Conservation (phyloP, 2,888 invertebrate genomes). For the Muschampia plurimacula region DNA sequence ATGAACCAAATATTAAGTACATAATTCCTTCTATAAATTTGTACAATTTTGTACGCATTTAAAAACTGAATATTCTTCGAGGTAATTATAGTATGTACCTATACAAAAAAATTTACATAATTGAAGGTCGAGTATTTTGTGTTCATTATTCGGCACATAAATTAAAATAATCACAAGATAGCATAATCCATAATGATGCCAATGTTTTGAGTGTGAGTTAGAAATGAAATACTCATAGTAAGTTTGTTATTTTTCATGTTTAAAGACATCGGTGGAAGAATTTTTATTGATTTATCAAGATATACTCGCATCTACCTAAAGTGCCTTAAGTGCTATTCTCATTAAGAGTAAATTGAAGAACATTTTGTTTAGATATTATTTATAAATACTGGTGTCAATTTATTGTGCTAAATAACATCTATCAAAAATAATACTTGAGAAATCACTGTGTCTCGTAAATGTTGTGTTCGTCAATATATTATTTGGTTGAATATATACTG, state of each 20-base stretch:
- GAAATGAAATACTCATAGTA: neutral
- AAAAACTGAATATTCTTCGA: no score
- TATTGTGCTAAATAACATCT: neutral
- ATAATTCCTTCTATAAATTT: no score
- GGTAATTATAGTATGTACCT: neutral
- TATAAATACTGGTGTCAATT: conserved; percentile 1
- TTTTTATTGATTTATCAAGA: neutral
- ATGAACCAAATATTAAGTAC: no score
- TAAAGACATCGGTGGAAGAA: neutral
- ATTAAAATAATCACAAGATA: neutral
- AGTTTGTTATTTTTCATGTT: neutral
- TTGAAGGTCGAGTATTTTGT: conserved; percentile 2
- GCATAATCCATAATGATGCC: conserved; percentile 1
- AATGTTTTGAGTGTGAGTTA: conserved; percentile 4
- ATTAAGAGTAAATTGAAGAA: conserved; percentile 13
- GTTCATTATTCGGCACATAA: conserved; percentile 3
- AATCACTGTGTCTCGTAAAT: neutral
- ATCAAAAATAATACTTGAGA: neutral
- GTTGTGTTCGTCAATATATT: neutral
- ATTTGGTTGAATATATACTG: neutral
- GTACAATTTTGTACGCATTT: no score
- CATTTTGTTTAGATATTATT: neutral
- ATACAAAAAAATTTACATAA: conserved; percentile 8
- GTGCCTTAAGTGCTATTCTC: conserved; percentile 14
- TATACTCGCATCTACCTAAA: neutral